phyloP scores from a whole-genome alignment of 2,113 vertebrate species.

The Phasianus colchicus region DNA sequence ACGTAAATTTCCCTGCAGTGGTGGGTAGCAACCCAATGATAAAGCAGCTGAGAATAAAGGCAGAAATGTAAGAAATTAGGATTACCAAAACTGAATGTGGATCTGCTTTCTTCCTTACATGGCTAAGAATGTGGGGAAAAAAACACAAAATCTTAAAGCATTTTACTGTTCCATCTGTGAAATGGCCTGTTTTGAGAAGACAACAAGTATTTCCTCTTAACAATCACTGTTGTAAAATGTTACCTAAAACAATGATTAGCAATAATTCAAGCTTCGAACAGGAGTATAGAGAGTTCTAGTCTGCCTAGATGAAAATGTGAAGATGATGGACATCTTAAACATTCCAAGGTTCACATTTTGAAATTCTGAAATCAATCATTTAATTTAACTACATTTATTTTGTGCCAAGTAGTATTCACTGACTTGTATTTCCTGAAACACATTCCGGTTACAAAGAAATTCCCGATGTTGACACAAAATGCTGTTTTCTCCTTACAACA shows the following conservation, averaged over 20 bases:
- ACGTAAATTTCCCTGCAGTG: conserved; percentile 76
- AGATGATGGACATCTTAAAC: not conserved
- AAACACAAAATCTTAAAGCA: not conserved
- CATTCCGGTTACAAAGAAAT: not conserved
- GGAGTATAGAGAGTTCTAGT: not conserved
- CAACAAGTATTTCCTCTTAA: not conserved
- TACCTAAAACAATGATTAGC: not conserved
- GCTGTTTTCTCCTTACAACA: not conserved
- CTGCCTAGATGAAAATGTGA: not conserved
- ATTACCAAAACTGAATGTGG: not conserved
- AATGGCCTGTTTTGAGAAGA: not conserved
- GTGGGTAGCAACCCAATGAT: conserved; percentile 83
- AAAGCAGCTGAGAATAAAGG: conserved; percentile 82
- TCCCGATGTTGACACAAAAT: not conserved
- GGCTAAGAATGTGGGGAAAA: not conserved
- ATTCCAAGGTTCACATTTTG: not conserved
- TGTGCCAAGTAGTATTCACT: not conserved
- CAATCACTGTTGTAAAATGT: not conserved
- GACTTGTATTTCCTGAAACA: not conserved
- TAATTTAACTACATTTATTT: not conserved
- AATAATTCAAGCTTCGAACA: not conserved
- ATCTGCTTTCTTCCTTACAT: not conserved
- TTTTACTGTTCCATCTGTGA: not conserved
- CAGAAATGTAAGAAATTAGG: not conserved
- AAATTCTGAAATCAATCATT: not conserved